phyloP scores from a whole-genome alignment of 1,140 invertebrate species.

The Tetraneura akinire region DNA sequence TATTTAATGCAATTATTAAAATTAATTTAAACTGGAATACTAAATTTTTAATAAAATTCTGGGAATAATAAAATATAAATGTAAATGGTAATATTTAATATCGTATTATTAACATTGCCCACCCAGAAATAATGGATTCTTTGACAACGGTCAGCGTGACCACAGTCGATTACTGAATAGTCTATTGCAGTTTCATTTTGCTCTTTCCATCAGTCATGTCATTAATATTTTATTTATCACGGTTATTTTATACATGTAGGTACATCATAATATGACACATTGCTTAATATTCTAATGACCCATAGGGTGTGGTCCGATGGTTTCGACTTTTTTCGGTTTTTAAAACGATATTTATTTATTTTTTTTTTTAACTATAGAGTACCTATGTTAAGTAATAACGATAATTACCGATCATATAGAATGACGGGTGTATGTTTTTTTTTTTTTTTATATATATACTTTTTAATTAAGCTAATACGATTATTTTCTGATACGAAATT shows the following conservation, averaged over 20 bases:
- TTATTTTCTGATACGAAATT: conserved; percentile 50
- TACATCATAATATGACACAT: conserved; percentile 48
- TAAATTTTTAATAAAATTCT: background rate
- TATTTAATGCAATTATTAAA: background rate
- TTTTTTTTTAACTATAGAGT: conserved; percentile 36
- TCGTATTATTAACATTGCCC: conserved; percentile 21
- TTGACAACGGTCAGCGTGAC: conserved; percentile 50
- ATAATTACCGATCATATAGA: conserved; percentile 50
- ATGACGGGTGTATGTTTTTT: conserved; percentile 45
- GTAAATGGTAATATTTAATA: background rate
- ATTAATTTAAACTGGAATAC: background rate
- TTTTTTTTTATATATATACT: conserved; percentile 30
- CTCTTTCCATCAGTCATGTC: conserved; percentile 39
- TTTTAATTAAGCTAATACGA: conserved; percentile 51
- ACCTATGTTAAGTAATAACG: conserved; percentile 44
- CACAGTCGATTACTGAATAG: conserved; percentile 45
- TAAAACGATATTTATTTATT: conserved; percentile 50
- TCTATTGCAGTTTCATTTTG: conserved; percentile 37
- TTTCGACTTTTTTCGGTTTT: conserved; percentile 35
- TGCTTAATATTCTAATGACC: conserved; percentile 50
- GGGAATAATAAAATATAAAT: conserved; percentile 1
- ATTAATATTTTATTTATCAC: conserved; percentile 51
- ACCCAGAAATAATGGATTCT: conserved; percentile 31
- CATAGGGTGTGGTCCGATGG: conserved; percentile 35
- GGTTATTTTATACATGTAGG: conserved; percentile 46